A percentile compares a stretch with the other conserved stretches of the same genome.
phyloP scores from a whole-genome alignment of 2,888 invertebrate genomes.

The Fragum whitleyi region DNA sequence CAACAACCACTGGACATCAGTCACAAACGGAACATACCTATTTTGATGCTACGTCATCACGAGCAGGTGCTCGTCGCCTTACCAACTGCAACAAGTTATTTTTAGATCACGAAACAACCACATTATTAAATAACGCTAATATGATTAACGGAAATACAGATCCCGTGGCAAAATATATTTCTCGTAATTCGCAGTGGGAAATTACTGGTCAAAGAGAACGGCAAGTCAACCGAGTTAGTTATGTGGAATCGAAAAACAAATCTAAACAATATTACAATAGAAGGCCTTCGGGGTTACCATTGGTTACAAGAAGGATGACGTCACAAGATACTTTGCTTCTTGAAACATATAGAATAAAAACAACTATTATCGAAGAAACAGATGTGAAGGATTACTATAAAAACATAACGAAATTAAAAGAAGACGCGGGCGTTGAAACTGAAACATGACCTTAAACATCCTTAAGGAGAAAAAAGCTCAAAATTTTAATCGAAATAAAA shows the following conservation, averaged over 20 bases:
- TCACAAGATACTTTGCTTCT: conserved; percentile 63
- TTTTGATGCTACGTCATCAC: conserved; percentile 40
- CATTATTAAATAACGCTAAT: conserved; percentile 4
- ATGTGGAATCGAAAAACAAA: background rate
- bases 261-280: conserved; percentile 39
- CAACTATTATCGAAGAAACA: background rate
- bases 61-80: background rate
- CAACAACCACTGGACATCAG: background rate
- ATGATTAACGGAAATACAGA: background rate
- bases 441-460: too few species aligned
- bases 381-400: too few species aligned
- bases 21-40: conserved; percentile 48
- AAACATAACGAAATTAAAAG: too few species aligned
- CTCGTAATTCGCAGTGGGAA: conserved; percentile 12
- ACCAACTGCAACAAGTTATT: conserved; percentile 6
- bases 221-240: background rate
- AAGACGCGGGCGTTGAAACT: too few species aligned
- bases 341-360: conserved; percentile 47
- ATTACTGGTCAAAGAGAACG: background rate
- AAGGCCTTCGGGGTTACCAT: conserved; percentile 71
- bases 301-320: conserved; percentile 66
- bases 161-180: background rate
- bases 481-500: too few species aligned
- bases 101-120: conserved; percentile 34
- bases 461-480: too few species aligned